Base-by-base conservation (phyloP, 2,797 vertebrate genomes). In the Muraenolepis orangiensis region DNA sequence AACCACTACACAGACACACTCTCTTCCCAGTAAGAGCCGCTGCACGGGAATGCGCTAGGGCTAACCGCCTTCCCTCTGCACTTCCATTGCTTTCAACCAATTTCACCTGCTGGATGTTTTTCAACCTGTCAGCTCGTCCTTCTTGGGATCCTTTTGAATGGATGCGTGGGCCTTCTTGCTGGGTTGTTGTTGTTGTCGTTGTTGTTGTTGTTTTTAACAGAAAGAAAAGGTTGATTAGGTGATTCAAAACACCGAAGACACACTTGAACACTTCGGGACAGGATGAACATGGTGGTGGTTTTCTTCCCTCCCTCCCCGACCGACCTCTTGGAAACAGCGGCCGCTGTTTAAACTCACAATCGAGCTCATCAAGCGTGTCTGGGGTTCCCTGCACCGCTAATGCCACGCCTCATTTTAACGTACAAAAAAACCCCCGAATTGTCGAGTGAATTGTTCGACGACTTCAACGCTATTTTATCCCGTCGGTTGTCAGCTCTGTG, bases 21-120 rank as follows among this genome's bases (percentile, higher is more conserved):
- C 68, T 82, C 86, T 83, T 83, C 76, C 87, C 72, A 80, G 80
- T 76, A 84, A 81, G 20, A 76, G 81, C 84, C 69, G 74, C 57
- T 85, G 75, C 84, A n/a, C 84, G 66, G 73, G 80, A 80, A 85
- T 84, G 82, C 77, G 78, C 80, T 78, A 74, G 77, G 82, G 81
- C 78, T 81, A 73, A 71, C 72, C 77, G 80, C 70, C 74, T 87
- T 80, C 78, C 77, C 86, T 84, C 75, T 83, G 78, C 80, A 81
- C 69, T n/a, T 82, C 75, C 72, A 80, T 86, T 78, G 79, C 36
- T 57, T 83, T 81, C 75, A 66, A 79, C 74, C 72, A 34, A 79
- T 83, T 79, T 74, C 71, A 31, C 38, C 38, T 74, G 77, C 81
- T 82, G 42, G 83, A 80, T 82, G 79, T 77, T 76, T 78, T 72